Conservation (phyloP, 2,888 invertebrate genomes). For the Panorpa germanica region DNA sequence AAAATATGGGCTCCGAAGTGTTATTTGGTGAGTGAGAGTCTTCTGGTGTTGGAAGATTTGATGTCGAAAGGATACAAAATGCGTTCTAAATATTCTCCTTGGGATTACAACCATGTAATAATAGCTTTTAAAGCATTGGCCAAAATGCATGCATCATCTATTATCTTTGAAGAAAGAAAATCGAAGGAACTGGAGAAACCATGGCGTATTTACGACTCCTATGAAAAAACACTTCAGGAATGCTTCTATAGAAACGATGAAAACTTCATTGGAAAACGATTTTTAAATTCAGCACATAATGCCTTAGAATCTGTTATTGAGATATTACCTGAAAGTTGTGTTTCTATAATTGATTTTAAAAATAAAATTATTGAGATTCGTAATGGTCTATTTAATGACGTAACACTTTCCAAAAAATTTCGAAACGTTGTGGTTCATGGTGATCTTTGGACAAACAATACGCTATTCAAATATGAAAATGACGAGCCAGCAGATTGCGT, state of each 20-base stretch:
- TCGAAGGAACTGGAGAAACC: conserved; percentile 14
- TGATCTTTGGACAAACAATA: conserved; percentile 28
- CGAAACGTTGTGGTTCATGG: conserved; percentile 25
- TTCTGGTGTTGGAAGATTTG: conserved; percentile 24
- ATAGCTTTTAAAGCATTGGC: conserved; percentile 18
- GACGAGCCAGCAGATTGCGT: conserved; percentile 32
- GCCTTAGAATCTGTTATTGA: too few relatives aligned
- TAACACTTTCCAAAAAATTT: conserved; percentile 19
- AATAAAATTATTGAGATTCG: too few relatives aligned
- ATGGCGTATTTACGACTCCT: conserved; percentile 17
- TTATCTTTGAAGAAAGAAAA: conserved; percentile 21
- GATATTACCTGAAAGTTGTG: conserved; percentile 10
- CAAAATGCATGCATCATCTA: conserved; percentile 20
- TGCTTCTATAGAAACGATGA: conserved; percentile 9
- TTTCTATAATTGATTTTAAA: conserved; percentile 11
- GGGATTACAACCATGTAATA: conserved; percentile 17
- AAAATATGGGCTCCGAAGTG: conserved; percentile 20
- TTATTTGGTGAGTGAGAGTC: conserved; percentile 17
- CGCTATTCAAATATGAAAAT: conserved; percentile 20
- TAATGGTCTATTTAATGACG: conserved; percentile 19
- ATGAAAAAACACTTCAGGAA: conserved; percentile 17
- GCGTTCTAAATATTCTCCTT: conserved; percentile 16
- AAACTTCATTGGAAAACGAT: conserved; percentile 11
- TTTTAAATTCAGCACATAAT: too few relatives aligned
- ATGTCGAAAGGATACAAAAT: conserved; percentile 16